Evolutionary conservation across 1,140 invertebrate genomes (phyloP).

Genomic region (Ceratoteleas bidentatus): DNA sequence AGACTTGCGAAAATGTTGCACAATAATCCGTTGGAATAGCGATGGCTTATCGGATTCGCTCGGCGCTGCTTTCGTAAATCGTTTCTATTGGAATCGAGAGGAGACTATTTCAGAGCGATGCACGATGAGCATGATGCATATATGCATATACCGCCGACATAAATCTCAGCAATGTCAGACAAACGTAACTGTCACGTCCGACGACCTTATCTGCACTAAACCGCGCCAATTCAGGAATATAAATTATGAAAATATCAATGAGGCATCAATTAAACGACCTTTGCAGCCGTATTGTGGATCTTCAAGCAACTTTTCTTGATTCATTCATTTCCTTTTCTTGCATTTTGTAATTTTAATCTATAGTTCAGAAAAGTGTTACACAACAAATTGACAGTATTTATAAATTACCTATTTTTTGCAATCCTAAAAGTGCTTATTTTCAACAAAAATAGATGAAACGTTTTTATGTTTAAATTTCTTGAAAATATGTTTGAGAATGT

Average conservation of each 20-base stretch:
- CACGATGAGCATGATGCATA: conserved; percentile 66
- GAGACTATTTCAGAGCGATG: conserved; percentile 61
- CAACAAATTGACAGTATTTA: too few species aligned
- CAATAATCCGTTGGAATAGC: conserved; percentile 63
- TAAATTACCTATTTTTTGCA: too few species aligned
- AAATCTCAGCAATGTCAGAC: conserved; percentile 64
- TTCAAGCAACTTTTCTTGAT: background rate
- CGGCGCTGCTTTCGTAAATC: conserved; percentile 65
- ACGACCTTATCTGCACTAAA: conserved; percentile 62
- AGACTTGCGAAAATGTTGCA: conserved; percentile 66
- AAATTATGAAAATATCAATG: conserved; percentile 62
- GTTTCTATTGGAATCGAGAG: conserved; percentile 64
- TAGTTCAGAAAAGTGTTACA: too few species aligned
- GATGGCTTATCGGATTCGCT: conserved; percentile 67
- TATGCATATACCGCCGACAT: conserved; percentile 59
- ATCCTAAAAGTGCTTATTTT: too few species aligned
- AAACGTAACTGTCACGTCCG: conserved; percentile 59
- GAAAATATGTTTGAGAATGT: too few species aligned
- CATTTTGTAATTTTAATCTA: background rate
- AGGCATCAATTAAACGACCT: conserved; percentile 53
- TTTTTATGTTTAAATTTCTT: too few species aligned
- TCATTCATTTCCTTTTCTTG: background rate
- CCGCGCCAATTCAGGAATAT: conserved; percentile 55
- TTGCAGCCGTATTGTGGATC: conserved; percentile 14
- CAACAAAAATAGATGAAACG: too few species aligned